Evolutionary conservation across 2,797 vertebrate species (phyloP), one percentile per base, ranked within the genome.

Genomic region (Molossus alvarezi): DNA sequence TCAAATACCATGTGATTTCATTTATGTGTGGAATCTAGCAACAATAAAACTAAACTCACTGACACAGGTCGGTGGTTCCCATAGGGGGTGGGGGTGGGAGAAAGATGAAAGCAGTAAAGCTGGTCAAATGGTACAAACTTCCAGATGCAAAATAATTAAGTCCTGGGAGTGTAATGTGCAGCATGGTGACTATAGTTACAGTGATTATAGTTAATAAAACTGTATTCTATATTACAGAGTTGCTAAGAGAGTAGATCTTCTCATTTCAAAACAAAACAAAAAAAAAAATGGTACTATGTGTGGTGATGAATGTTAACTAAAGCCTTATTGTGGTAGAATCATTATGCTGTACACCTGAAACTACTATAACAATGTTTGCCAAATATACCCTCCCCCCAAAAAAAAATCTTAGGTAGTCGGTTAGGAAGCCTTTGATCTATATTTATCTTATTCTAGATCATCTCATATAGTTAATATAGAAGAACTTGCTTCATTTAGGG

Each of bases 341-440:
- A 60, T 15, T 62, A 33, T 51, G 2, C 55, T 57, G 12, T 57
- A 75, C 0, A 33, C 27, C 67, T 73, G 21, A 91, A 82, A 72
- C 3, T 18, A 45, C 20, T 37, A n/a, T 21, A 85, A 33, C 76
- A 53, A 21, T 87, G 41, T 25, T 72, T 33, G 48, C 25, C 67
- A 88, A 33, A 33, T 45, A 33, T 17, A 9, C 18, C n/a, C 14
- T 15, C 48, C 25, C 25, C 27, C 10, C 58, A 11, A 2, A n/a
- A 64, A 55, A 9, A 81, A 21, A 6, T 5, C 15, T 77, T 79
- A 25, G 29, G 76, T 12, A n/a, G 41, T 51, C 41, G 33, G 8
- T n/a, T 18, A 88, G 60, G 37, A 85, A 89, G 17, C 18, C 15
- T 73, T 80, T 72, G 10, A 85, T 85, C 6, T 84, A 29, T 48